A percentile compares a stretch with the other conserved stretches of the same genome.
Evolutionary conservation across 1,140 invertebrate genomes (phyloP).

Genomic region (Cotesia typhae): DNA sequence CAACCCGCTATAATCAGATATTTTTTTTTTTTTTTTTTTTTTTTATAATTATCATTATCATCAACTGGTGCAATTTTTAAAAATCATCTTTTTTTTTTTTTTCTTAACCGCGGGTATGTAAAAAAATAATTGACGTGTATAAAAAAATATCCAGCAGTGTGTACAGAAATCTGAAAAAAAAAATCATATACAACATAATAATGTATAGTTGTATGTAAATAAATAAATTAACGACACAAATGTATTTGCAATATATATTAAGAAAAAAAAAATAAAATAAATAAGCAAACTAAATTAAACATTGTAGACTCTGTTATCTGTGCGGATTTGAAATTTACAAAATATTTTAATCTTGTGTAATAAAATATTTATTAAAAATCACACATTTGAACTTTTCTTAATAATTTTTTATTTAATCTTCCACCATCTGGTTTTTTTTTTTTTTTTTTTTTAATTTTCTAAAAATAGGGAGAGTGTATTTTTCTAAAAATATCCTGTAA

Average conservation of each 20-base stretch:
- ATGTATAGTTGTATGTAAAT: constrained; percentile 2
- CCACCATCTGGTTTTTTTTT: no score
- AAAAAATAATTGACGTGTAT: no score
- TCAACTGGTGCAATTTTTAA: no score
- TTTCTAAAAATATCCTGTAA: no score
- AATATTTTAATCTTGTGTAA: constrained; percentile 66
- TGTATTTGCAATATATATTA: constrained; percentile 44
- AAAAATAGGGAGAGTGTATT: no score
- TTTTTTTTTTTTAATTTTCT: neutral
- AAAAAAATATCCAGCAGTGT: no score
- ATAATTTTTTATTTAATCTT: neutral
- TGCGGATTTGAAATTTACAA: constrained; percentile 44
- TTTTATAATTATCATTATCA: no score
- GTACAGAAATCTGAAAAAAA: no score
- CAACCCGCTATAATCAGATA: no score
- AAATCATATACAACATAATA: neutral
- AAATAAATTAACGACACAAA: neutral
- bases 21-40: no score
- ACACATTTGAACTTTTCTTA: constrained; percentile 38
- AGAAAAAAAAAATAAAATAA: constrained; percentile 43
- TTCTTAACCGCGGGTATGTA: no score
- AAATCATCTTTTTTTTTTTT: no score
- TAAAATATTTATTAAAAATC: constrained; percentile 60
- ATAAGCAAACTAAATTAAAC: constrained; percentile 62
- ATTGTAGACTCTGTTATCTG: constrained; percentile 65